phyloP scores from a whole-genome alignment of 2,113 vertebrate genomes.

The Haemorhous mexicanus region DNA sequence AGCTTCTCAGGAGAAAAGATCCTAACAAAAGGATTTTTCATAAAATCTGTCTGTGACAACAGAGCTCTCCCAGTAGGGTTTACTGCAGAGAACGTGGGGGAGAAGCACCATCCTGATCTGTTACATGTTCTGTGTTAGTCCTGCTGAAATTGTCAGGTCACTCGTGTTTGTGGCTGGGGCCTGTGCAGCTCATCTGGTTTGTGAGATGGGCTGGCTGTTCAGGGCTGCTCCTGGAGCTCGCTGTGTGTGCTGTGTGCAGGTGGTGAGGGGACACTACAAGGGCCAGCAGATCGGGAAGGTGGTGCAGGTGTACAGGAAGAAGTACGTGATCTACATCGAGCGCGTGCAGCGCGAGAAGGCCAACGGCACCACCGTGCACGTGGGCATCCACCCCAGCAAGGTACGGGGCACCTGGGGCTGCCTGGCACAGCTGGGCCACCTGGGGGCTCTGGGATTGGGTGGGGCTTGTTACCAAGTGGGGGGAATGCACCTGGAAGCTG shows the following conservation, averaged over 20 bases:
- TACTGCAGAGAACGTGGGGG: not conserved
- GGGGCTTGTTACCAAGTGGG: rapidly evolving
- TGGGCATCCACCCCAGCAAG: constrained; percentile 95
- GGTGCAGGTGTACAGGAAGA: constrained; percentile 94
- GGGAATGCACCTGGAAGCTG: not conserved
- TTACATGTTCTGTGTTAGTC: rapidly evolving
- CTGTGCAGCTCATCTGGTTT: not conserved
- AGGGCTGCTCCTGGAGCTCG: too few relatives aligned
- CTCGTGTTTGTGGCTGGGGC: not conserved
- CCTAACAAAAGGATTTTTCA: too few relatives aligned
- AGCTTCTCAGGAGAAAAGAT: too few relatives aligned
- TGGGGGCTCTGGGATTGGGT: rapidly evolving
- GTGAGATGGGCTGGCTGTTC: rapidly evolving
- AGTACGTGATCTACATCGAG: constrained; percentile 93
- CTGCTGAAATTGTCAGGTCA: not conserved
- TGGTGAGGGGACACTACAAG: constrained; percentile 92
- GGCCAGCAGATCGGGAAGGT: constrained; percentile 95
- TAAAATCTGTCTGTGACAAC: too few relatives aligned
- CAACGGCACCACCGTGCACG: constrained; percentile 90
- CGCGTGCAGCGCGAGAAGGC: constrained; percentile 93
- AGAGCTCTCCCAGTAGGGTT: not conserved
- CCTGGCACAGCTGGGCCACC: not conserved
- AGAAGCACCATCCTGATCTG: rapidly evolving
- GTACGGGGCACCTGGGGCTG: constrained; percentile 14
- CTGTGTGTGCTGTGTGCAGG: constrained; percentile 53